Evolutionary conservation across 2,113 vertebrate species (phyloP).

Genomic region (Pterocles gutturalis): DNA sequence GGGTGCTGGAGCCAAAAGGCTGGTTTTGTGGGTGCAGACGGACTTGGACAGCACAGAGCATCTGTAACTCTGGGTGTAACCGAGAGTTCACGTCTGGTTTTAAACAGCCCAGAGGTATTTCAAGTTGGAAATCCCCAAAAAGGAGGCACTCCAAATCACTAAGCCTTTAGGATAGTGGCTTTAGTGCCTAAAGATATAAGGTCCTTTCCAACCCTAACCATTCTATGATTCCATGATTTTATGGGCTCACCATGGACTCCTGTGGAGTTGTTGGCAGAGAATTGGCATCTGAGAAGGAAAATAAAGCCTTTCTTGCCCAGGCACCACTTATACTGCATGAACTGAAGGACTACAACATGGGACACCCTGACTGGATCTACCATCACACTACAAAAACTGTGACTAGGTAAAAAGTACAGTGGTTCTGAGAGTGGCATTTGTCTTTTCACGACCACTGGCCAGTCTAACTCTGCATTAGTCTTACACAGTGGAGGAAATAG

Average conservation of each 20-base stretch:
- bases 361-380: background rate
- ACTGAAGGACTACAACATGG: background rate
- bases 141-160: background rate
- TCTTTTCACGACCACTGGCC: background rate
- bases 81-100: background rate
- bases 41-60: background rate
- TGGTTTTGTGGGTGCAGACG: background rate
- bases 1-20: background rate
- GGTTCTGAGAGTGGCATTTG: background rate
- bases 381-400: background rate
- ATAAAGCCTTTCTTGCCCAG: background rate
- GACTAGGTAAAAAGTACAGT: background rate
- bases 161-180: background rate
- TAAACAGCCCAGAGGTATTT: background rate
- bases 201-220: no score
- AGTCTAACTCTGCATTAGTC: background rate
- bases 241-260: background rate
- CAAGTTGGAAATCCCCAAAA: background rate
- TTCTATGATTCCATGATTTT: background rate
- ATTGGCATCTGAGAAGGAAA: background rate
- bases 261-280: background rate
- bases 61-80: background rate
- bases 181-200: background rate
- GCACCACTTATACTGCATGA: background rate
- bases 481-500: background rate